Evolutionary conservation across 1,140 invertebrate species (phyloP), one percentile per base, ranked within the genome.

Genomic region (Tetragonula clypearis): DNA sequence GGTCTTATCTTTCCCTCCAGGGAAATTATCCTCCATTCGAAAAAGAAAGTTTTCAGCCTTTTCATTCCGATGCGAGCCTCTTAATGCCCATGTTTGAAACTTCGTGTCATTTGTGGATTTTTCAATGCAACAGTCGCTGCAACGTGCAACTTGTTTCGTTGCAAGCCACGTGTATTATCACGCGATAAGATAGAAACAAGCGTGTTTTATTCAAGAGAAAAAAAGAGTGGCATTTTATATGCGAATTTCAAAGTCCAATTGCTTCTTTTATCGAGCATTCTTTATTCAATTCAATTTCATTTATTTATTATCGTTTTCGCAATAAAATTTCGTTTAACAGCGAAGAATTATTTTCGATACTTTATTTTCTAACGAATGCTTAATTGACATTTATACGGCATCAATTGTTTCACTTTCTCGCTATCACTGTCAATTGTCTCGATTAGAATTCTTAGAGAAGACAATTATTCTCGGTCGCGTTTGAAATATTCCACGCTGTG

Each of bases 21-120:
- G 78, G 85, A 89, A 89, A 90, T 89, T 85, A 79, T 62, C 41
- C 53, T 41, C 2, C 17, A 19, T 74, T 60, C 21, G 23, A 6
- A 41, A 56, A 88, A 82, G 66, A 84, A 71, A 68, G 72, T 53
- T 78, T n/a, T 17, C 11, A 21, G 41, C 26, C 49, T 41, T 86
- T 82, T 69, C 65, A 21, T 58, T 77, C 72, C 71, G 68, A n/a
- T 0, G 30, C 81, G 26, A 69, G 74, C 68, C 68, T 55, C 66
- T 79, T 73, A 60, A 56, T 26, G 68, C 55, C 55, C 35, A 14
- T 58, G 76, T 79, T 84, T 53, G 55, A 55, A 53, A 12, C 56
- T 55, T 68, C 23, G 60, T 49, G 19, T 11, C 26, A 68, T 68
- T 53, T 58, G 26, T 53, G 74, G 41, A 49, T 8, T 49, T 49